Evolutionary conservation across 2,888 invertebrate genomes (phyloP).

Genomic region (Abrostola triplasia): DNA sequence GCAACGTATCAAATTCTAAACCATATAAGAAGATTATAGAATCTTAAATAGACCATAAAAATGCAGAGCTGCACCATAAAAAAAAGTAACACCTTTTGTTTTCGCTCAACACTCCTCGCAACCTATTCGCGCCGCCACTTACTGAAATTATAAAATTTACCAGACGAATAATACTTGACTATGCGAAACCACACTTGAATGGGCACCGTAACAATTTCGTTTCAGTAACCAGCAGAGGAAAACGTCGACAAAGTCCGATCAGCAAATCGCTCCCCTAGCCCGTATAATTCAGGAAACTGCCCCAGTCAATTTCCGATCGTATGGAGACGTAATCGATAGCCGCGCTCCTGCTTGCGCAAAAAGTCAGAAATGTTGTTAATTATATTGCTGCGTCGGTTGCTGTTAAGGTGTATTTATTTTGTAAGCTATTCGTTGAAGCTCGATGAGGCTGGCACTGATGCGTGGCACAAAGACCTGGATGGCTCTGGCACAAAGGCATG

Average conservation of each 20-base stretch:
- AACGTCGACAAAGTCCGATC: slow-evolving; percentile 54
- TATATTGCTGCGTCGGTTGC: slow-evolving; percentile 8
- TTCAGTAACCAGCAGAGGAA: slow-evolving; percentile 34
- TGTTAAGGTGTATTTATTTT: not conserved
- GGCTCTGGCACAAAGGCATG: no score
- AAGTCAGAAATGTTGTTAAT: slow-evolving; percentile 29
- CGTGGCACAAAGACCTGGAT: no score
- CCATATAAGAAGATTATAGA: no score
- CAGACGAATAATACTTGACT: slow-evolving; percentile 39
- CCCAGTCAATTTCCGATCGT: slow-evolving; percentile 60
- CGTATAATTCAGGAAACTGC: slow-evolving; percentile 67
- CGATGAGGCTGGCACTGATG: no score
- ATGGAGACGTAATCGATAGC: slow-evolving; percentile 59
- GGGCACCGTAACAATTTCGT: slow-evolving; percentile 31
- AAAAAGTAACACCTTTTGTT: slow-evolving; percentile 24
- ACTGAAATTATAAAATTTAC: slow-evolving; percentile 50
- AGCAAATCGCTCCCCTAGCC: slow-evolving; percentile 58
- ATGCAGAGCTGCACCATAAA: not conserved
- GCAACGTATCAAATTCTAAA: no score
- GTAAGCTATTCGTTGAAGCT: not conserved
- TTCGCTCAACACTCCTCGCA: slow-evolving; percentile 13
- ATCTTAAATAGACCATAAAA: no score
- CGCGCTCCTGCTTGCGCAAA: slow-evolving; percentile 34
- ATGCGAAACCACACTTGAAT: slow-evolving; percentile 36
- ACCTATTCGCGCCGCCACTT: slow-evolving; percentile 38